A percentile compares a stretch with the other conserved stretches of the same genome.
phyloP scores from a whole-genome alignment of 2,113 vertebrate genomes.

The Brienomyrus brachyistius region DNA sequence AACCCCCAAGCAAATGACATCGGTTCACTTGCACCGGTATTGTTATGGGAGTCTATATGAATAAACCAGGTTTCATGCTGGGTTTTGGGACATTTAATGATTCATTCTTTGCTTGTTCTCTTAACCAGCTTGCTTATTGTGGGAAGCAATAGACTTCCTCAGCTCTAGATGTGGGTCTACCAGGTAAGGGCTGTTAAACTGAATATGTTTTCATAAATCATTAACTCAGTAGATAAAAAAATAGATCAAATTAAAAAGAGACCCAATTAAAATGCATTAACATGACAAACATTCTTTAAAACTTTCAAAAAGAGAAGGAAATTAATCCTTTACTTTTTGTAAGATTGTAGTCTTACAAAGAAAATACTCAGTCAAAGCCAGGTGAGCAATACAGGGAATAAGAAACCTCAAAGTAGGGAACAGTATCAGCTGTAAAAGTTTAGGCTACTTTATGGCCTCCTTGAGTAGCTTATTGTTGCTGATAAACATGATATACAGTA shows the following conservation, averaged over 20 bases:
- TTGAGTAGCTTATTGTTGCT: not conserved
- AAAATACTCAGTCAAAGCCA: not conserved
- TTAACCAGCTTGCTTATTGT: not conserved
- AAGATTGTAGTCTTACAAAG: not conserved
- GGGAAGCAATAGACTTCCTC: not conserved
- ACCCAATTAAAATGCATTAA: not conserved
- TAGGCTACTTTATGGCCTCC: not conserved
- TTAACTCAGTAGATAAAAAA: not conserved
- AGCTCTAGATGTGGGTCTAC: not conserved
- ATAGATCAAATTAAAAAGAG: not conserved
- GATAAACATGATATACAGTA: not conserved
- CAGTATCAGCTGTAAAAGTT: not conserved
- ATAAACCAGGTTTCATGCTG: not conserved
- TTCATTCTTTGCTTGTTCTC: not conserved
- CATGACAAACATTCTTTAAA: not conserved
- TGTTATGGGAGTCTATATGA: not conserved
- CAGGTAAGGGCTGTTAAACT: not conserved
- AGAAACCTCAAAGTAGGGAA: not conserved
- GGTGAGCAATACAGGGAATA: not conserved
- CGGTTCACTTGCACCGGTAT: not conserved
- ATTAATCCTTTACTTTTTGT: not conserved
- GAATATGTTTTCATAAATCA: not conserved
- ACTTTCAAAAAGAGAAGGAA: not conserved
- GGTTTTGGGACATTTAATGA: not conserved
- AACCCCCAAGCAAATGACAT: not conserved